phyloP scores from a whole-genome alignment of 2,888 invertebrate genomes.

The Eupeodes latifasciatus region DNA sequence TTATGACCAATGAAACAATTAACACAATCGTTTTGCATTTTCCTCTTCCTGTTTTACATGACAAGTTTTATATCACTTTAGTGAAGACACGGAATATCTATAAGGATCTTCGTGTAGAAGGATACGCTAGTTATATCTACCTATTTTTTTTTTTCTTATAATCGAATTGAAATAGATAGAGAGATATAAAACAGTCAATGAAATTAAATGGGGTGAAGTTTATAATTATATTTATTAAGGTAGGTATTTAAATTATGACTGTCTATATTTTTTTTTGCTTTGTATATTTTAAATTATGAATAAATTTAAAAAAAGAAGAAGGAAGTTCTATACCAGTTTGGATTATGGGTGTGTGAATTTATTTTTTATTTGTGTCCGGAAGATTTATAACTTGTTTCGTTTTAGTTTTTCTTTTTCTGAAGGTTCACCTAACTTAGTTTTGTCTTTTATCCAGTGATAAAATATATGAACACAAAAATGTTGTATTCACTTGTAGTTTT shows the following conservation, averaged over 20 bases:
- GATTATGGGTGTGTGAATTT: constrained; percentile 27
- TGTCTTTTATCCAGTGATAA: neutral
- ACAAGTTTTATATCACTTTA: constrained; percentile 37
- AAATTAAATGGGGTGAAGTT: constrained; percentile 73
- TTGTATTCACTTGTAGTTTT: too few relatives aligned
- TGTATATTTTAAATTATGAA: constrained; percentile 30
- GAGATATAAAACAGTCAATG: constrained; percentile 60
- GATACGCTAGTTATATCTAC: constrained; percentile 48
- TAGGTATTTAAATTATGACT: constrained; percentile 61
- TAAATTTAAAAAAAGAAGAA: constrained; percentile 32
- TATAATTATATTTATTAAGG: constrained; percentile 73
- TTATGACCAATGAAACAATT: constrained; percentile 76
- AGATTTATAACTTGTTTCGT: constrained; percentile 16
- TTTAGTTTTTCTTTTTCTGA: neutral
- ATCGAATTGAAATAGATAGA: constrained; percentile 44
- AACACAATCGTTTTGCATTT: constrained; percentile 73
- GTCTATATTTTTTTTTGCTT: constrained; percentile 35
- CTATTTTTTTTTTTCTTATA: neutral
- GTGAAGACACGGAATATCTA: constrained; percentile 11
- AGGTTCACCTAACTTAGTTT: too few relatives aligned
- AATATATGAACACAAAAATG: neutral
- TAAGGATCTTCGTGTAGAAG: constrained; percentile 61
- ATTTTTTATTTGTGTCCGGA: neutral
- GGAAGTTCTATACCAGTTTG: constrained; percentile 28
- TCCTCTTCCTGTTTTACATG: constrained; percentile 74